Evolutionary conservation across 92 coral and sea anemone genomes (phyloP), one percentile per base, ranked within the genome.

Genomic region (Epizoanthus illoricatus): DNA sequence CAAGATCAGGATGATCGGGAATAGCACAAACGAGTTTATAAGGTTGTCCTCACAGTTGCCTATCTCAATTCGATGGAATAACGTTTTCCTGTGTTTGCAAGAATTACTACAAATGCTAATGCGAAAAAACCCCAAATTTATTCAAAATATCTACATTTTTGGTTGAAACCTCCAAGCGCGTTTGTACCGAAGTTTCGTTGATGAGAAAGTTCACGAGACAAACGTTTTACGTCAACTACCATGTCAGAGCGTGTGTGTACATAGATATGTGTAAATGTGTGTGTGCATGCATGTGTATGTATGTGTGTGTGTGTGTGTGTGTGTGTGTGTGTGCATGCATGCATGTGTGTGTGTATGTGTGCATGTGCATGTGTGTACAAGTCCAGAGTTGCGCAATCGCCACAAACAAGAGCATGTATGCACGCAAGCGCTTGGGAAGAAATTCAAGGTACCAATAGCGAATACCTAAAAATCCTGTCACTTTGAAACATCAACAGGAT

Each of bases 131-230:
- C 56, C 10, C 2, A 45, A 45, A 52, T 75, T 75, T 75, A 75
- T 75, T 75, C n/a, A 39, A 75, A 33, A 49, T 28, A 57, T 57
- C 58, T 56, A 57, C 80, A 75, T 56, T 17, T 75, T 75, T 59
- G 56, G 36, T 10, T 5, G 42, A 28, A 13, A 56, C 10, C 80
- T 75, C 43, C 78, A 16, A 68, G 43, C 11, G 45, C 20, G 18
- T 33, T 15, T 12, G 1, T 52, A 15, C 10, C 6, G n/a, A 4
- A 7, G 4, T 0, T 36, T 9, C 17, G 59, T 28, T 17, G 36
- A 47, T 33, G 64, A 7, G 20, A 57, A 23, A 23, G 6, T 24
- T 33, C 66, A 23, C 19, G 16, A 39, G 21, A 39, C 68, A 57
- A 74, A 55, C 13, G 33, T 33, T 75, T 71, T 47, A 68, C 73